Evolutionary conservation across 2,113 vertebrate genomes (phyloP).

Genomic region (Stomatorhinus ivindoensis): DNA sequence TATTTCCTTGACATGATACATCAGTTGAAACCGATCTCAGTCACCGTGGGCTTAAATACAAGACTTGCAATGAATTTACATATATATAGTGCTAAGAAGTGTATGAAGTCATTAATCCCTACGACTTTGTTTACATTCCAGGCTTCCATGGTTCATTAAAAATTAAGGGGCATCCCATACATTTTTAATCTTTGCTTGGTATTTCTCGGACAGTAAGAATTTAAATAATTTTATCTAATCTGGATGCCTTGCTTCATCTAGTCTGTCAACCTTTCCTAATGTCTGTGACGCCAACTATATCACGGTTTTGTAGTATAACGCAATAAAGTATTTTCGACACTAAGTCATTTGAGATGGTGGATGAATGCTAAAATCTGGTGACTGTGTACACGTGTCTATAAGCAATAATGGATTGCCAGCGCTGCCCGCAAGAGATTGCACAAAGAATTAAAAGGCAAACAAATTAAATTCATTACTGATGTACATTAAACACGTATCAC

Average conservation of each 20-base stretch:
- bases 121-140: not conserved
- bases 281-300: not conserved
- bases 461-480: not conserved
- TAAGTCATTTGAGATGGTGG: not conserved
- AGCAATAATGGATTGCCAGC: not conserved
- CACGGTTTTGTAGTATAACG: not conserved
- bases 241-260: not conserved
- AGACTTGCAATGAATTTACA: not conserved
- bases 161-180: not conserved
- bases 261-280: not conserved
- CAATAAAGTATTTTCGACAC: not conserved
- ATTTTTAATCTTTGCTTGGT: not conserved
- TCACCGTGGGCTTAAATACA: not conserved
- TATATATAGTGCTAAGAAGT: not conserved
- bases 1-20: not conserved
- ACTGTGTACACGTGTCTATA: not conserved
- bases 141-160: not conserved
- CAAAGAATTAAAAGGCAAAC: not conserved
- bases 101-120: not conserved
- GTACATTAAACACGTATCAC: not conserved
- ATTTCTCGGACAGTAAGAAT: not conserved
- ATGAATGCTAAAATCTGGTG: not conserved
- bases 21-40: not conserved
- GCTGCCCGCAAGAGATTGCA: not conserved
- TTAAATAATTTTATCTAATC: constrained; percentile 3